A percentile compares a stretch with the other conserved stretches of the same genome.
phyloP scores from a whole-genome alignment of 2,113 vertebrate species.

The Zosterops lateralis region DNA sequence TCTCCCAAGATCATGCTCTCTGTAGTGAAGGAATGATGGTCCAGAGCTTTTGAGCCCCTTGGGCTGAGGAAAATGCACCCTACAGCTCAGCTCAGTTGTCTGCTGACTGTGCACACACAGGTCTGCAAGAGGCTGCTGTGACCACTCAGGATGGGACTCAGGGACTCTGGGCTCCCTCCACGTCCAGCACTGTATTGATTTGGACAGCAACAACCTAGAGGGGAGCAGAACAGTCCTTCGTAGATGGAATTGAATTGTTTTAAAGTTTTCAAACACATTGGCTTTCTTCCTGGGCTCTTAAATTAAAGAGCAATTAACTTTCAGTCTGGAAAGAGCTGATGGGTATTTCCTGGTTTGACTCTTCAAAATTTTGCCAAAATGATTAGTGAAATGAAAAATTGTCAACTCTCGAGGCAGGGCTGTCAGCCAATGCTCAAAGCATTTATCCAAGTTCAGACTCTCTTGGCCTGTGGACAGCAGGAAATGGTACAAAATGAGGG shows the following conservation, averaged over 20 bases:
- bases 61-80: background rate
- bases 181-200: background rate
- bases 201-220: background rate
- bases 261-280: background rate
- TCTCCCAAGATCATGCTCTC: background rate
- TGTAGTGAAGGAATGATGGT: fast-evolving
- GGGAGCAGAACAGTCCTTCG: background rate
- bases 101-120: background rate
- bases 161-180: background rate
- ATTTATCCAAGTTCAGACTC: background rate
- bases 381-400: constrained; percentile 25
- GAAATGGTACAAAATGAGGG: background rate
- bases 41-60: background rate
- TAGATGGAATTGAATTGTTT: background rate
- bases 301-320: constrained; percentile 56
- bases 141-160: background rate
- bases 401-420: background rate
- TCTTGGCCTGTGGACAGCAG: background rate
- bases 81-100: background rate
- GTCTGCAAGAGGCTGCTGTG: background rate
- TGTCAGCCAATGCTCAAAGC: constrained; percentile 3
- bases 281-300: constrained; percentile 13
- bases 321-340: background rate
- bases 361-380: background rate
- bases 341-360: constrained; percentile 7